Evolutionary conservation across 2,113 vertebrate species (phyloP).

Genomic region (Mionectes macconnelli): DNA sequence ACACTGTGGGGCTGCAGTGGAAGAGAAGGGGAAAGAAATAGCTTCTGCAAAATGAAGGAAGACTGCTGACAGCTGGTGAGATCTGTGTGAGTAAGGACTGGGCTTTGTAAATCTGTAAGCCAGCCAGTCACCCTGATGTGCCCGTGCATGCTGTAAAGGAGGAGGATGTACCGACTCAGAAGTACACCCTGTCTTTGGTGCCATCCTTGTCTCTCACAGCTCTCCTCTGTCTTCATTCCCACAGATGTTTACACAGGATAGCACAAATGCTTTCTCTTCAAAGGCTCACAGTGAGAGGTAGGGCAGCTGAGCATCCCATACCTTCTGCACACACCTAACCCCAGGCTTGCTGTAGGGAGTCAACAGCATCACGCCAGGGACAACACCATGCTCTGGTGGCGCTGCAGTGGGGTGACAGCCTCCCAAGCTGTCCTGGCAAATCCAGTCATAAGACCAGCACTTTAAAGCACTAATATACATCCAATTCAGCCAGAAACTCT

Average conservation of each 20-base stretch:
- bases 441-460: background rate
- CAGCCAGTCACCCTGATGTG: background rate
- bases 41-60: background rate
- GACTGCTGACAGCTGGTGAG: background rate
- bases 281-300: background rate
- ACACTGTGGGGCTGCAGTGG: background rate
- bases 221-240: background rate
- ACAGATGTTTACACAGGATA: background rate
- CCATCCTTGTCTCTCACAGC: background rate
- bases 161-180: background rate
- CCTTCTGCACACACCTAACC: accelerated
- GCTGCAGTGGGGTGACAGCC: background rate
- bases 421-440: background rate
- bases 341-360: too few species aligned
- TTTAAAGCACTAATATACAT: background rate
- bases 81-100: background rate
- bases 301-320: background rate
- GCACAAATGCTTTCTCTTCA: background rate
- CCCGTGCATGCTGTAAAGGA: background rate
- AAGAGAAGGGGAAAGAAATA: background rate
- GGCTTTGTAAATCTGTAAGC: background rate
- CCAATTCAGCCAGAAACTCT: background rate
- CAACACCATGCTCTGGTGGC: background rate
- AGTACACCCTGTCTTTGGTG: background rate
- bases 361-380: background rate